These are phyloP conservation scores for Gyps fulvus DNA, from an alignment of 2,113 vertebrate species.

Conservation along the genomic window DNA sequence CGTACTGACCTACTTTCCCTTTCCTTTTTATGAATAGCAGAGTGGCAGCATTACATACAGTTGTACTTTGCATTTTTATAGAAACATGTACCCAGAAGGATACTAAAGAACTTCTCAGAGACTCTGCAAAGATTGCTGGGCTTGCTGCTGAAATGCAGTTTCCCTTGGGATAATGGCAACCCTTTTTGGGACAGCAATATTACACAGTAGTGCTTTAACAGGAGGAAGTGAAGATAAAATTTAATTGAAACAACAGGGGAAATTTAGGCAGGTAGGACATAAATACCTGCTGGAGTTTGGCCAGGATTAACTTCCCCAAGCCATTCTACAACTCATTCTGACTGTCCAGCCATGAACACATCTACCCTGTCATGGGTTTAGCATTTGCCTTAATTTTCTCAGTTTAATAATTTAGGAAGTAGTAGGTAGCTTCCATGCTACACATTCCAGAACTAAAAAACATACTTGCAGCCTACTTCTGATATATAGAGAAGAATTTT, in stretches of 20 bases:
- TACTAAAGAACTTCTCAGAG: neutral
- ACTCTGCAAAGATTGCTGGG: neutral
- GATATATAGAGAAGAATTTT: neutral
- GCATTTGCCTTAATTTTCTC: neutral
- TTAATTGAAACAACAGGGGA: conserved; percentile 5
- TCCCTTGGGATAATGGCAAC: neutral
- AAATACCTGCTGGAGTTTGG: neutral
- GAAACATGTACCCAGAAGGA: neutral
- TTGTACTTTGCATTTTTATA: neutral
- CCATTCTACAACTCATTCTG: neutral
- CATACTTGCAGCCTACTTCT: neutral
- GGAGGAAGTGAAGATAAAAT: neutral
- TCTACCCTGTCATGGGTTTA: neutral
- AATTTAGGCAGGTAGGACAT: neutral
- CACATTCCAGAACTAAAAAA: neutral
- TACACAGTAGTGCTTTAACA: neutral
- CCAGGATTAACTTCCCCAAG: neutral
- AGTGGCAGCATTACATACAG: neutral
- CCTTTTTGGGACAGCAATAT: neutral
- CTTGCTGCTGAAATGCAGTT: neutral
- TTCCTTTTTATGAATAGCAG: neutral
- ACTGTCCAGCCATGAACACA: neutral
- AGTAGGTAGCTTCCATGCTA: neutral
- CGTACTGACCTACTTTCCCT: neutral
- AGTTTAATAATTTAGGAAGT: neutral